Evolutionary conservation across 2,888 invertebrate genomes (phyloP).

Genomic region (Drosophila percnosoma): DNA sequence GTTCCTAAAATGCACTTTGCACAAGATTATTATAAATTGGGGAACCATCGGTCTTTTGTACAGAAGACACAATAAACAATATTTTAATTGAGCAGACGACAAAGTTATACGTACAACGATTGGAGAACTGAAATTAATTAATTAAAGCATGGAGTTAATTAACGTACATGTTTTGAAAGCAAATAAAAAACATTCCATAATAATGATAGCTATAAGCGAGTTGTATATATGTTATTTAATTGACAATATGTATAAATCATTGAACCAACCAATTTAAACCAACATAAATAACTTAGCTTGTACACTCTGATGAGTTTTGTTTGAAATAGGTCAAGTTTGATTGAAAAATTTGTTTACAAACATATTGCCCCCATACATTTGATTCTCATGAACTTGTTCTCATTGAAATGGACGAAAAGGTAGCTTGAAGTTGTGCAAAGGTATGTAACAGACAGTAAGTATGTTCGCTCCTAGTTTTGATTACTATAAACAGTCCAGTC

Average conservation of each 20-base stretch:
- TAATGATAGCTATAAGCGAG: background rate
- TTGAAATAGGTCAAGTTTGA: background rate
- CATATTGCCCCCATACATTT: background rate
- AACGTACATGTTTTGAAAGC: background rate
- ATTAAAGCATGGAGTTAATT: background rate
- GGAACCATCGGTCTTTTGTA: no score
- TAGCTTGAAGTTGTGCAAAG: background rate
- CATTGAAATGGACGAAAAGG: background rate
- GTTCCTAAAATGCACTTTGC: slow-evolving; percentile 17
- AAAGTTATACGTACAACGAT: background rate
- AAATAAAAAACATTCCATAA: background rate
- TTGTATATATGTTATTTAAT: background rate
- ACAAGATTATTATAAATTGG: background rate
- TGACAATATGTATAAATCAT: background rate
- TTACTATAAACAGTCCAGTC: no score
- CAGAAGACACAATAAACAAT: background rate
- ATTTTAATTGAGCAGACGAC: background rate
- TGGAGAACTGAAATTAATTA: background rate
- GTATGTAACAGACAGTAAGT: background rate
- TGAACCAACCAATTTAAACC: background rate
- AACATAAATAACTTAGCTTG: background rate
- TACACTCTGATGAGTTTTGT: background rate
- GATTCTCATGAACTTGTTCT: background rate
- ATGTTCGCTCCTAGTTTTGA: background rate
- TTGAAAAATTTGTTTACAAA: background rate